Evolutionary conservation across 2,113 vertebrate species (phyloP).

Genomic region (Notarius lentiginosus): DNA sequence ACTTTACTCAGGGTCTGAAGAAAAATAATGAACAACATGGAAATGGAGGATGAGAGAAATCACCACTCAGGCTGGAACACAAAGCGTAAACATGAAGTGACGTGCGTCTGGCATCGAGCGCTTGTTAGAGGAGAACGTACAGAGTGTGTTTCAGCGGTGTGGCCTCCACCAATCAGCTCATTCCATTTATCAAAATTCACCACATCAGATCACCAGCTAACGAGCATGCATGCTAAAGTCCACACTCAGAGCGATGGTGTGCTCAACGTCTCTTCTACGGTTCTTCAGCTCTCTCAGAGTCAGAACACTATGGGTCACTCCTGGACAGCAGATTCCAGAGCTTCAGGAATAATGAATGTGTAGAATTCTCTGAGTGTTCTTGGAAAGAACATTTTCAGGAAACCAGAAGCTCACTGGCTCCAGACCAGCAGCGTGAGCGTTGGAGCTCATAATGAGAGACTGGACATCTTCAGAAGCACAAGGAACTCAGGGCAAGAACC

Average conservation of each 20-base stretch:
- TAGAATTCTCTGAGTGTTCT: background rate
- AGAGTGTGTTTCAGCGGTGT: background rate
- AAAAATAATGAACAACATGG: constrained; percentile 18
- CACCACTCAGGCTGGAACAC: background rate
- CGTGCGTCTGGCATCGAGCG: background rate
- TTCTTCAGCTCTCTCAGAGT: background rate
- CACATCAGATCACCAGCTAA: background rate
- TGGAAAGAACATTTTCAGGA: background rate
- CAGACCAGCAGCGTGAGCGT: background rate
- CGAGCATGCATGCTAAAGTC: background rate
- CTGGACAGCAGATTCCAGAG: background rate
- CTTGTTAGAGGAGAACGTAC: background rate
- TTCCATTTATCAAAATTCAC: background rate
- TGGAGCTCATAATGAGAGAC: constrained; percentile 1
- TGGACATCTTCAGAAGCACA: background rate
- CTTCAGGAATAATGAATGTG: background rate
- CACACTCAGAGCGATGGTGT: background rate
- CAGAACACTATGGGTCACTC: background rate
- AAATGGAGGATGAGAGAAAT: background rate
- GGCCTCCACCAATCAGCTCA: background rate
- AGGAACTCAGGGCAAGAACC: background rate
- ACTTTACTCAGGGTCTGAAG: constrained; percentile 19
- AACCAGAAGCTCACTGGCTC: background rate
- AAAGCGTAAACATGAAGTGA: background rate
- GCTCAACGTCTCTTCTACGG: background rate